Evolutionary conservation across 2,888 invertebrate species (phyloP), one percentile per base, ranked within the genome.

Genomic region (Tipula helvola): DNA sequence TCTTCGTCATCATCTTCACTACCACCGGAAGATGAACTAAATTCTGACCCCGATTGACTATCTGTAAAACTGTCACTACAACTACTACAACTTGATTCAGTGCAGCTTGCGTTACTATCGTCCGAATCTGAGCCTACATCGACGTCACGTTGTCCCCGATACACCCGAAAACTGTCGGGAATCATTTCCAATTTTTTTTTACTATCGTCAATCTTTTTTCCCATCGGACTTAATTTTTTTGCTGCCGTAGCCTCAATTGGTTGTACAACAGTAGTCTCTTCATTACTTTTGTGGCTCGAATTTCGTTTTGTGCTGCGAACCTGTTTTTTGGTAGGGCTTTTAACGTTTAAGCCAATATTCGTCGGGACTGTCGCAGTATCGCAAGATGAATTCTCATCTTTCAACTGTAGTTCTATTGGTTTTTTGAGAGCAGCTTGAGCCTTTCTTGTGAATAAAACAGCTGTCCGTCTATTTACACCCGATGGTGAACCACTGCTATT

Each of bases 371-470:
- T 47, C 36, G 44, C n/a, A 1, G 85, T 36, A 36, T 89, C 88
- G 85, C 88, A 87, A 47, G 88, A 89, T 5, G 88, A 88, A 13
- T 85, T 71, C 87, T 89, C 89, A 52, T 87, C 88, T 42, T 88
- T 88, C n/a, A 87, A 87, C 1, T 86, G 52, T 52, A 88, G 42
- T 87, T 88, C 90, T 18, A 44, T 28, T 5, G 91, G 91, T 87
- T 90, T 90, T 89, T 93, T 91, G 83, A 92, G 89, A 87, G 92
- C 92, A 1, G 94, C 94, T 89, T 94, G 94, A 1, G 95, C 94
- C 91, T 96, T 96, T 86, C 95, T 93, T 10, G 95, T 95, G 89
- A 96, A 95, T 42, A 96, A 91, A 39, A 96, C 96, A n/a, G 96
- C 95, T 36, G 95, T 96, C 91, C 91, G 90, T 88, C 92, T 88